Base-by-base conservation (phyloP, 2,888 invertebrate species). In the Latheticus oryzae region DNA sequence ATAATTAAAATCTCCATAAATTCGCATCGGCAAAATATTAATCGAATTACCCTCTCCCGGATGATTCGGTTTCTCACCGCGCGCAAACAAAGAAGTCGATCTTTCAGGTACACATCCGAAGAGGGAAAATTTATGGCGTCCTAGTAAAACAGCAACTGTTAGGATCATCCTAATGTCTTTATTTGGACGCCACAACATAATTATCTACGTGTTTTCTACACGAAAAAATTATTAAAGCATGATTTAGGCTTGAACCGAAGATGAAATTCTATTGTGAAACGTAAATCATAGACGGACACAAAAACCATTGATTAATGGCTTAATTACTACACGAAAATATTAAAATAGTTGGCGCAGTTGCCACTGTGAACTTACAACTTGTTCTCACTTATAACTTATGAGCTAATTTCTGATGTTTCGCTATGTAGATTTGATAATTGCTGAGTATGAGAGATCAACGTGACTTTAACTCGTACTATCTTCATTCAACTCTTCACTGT, bases 81-180 rank as follows among this genome's bases (percentile, higher is more conserved):
- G 45, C 45, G 23, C 57, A 57, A 57, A 52, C 57, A 51, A 51
- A 48, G 48, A 30, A 48, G 55, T 54, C 55, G 33, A 55, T 55
- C 55, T 55, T 57, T 45, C 57, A 55, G 59, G 58, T 58, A 56
- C 30, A 32, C 17, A 11, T 38, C 43, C 21, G 15, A 42, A 32
- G 50, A 67, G 68, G 63, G 67, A 68, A 72, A 73, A 75, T 76
- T 74, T 75, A 76, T 74, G 73, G 64, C 62, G 58, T 56, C 54
- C 40, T 67, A 67, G 69, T 70, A 73, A 69, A 66, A 72, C 69
- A 66, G 69, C 69, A 68, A 71, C 73, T 71, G 73, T 70, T 70
- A 71, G 61, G 65, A 62, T 59, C 61, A 60, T 62, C 66, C 63
- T 64, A 68, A 70, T 62, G 67, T 64, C 70, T 70, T 62, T 66